Evolutionary conservation across 2,888 invertebrate genomes (phyloP).

Genomic region (Hipparchia sbordonii): DNA sequence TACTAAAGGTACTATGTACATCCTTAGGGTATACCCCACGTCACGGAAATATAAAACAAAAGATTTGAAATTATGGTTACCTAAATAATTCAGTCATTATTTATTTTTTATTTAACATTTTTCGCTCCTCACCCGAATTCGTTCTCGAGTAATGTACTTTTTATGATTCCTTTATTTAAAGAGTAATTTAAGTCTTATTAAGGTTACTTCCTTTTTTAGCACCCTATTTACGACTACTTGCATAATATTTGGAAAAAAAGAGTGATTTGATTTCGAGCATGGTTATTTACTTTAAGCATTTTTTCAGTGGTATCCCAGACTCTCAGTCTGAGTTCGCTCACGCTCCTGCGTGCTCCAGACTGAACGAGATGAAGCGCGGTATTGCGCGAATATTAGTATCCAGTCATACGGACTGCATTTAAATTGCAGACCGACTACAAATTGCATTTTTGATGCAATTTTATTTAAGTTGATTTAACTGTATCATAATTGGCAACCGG

Average conservation of each 20-base stretch:
- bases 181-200: conserved; percentile 56
- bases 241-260: not conserved
- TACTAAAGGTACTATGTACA: not conserved
- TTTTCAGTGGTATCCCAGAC: not conserved
- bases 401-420: no score
- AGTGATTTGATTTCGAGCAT: not conserved
- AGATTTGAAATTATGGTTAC: not conserved
- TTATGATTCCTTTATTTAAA: conserved; percentile 58
- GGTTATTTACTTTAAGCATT: not conserved
- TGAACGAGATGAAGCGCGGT: no score
- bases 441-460: no score
- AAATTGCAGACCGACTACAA: no score
- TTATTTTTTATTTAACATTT: conserved; percentile 1
- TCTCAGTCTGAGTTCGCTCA: no score
- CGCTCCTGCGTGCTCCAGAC: no score
- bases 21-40: not conserved
- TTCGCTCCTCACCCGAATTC: conserved; percentile 14
- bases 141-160: conserved; percentile 63
- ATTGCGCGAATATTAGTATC: no score
- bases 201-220: not conserved
- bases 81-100: not conserved
- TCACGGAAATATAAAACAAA: not conserved
- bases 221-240: not conserved
- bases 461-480: no score
- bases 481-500: no score